Conservation (phyloP, 1,140 invertebrate species). For the Melipona quadrifasciata region DNA sequence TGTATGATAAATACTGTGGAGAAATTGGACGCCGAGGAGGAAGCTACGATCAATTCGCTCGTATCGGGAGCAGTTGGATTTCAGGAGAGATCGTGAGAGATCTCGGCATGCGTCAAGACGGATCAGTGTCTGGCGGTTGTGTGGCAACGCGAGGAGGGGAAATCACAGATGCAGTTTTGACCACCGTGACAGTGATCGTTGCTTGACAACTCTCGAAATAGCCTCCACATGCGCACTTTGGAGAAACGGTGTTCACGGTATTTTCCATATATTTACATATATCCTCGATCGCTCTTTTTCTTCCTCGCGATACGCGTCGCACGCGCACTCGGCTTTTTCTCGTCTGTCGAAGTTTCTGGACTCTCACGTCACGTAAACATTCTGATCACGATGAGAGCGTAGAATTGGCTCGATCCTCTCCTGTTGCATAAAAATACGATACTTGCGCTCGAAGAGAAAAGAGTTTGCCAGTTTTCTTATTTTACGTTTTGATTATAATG, state of each 20-base stretch:
- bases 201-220: slow-evolving; percentile 45
- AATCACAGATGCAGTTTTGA: slow-evolving; percentile 68
- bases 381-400: not conserved
- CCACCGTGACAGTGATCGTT: slow-evolving; percentile 60
- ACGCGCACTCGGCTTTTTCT: slow-evolving; percentile 1
- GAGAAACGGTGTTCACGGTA: slow-evolving; percentile 43
- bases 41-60: not conserved
- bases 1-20: no score
- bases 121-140: slow-evolving; percentile 65
- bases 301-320: not conserved
- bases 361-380: not conserved
- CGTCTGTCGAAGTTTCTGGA: not conserved
- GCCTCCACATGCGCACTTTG: slow-evolving; percentile 48
- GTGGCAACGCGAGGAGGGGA: slow-evolving; percentile 60
- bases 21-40: no score
- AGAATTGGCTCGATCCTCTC: not conserved
- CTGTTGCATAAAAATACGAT: not conserved
- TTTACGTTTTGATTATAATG: no score
- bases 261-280: slow-evolving; percentile 64
- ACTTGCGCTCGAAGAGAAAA: not conserved
- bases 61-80: not conserved
- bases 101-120: slow-evolving; percentile 29
- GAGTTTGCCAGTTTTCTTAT: no score
- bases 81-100: slow-evolving; percentile 22
- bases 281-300: slow-evolving; percentile 13